phyloP scores from a whole-genome alignment of 2,113 vertebrate species.

The Todiramphus saurophagus region DNA sequence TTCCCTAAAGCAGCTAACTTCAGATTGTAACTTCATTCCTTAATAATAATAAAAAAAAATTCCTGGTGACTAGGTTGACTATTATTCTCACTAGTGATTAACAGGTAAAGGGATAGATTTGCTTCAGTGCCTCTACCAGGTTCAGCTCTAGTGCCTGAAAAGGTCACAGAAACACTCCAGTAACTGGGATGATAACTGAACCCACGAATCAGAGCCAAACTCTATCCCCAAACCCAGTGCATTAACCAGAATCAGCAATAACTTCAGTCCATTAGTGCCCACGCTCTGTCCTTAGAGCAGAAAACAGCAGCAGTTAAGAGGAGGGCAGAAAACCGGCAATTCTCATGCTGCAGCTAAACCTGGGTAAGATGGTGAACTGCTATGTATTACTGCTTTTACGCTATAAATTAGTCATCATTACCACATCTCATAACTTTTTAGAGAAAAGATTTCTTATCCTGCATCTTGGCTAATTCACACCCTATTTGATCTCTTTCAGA shows the following conservation, averaged over 20 bases:
- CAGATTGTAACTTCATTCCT: not conserved
- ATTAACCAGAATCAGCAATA: not conserved
- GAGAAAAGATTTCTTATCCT: not conserved
- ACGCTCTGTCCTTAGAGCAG: not conserved
- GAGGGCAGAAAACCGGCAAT: not conserved
- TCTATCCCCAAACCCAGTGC: not conserved
- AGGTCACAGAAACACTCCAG: not conserved
- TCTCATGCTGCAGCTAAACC: not conserved
- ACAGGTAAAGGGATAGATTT: not conserved
- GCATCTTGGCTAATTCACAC: not conserved
- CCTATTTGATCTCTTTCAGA: not conserved
- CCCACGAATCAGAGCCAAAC: not conserved
- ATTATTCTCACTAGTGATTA: not conserved
- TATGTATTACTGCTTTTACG: not conserved
- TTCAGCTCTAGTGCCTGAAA: not conserved
- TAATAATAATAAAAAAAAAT: not conserved
- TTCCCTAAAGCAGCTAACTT: not conserved
- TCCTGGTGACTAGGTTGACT: not conserved
- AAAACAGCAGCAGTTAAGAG: not conserved
- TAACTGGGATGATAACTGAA: not conserved
- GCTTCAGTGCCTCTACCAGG: not conserved
- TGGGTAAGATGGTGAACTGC: not conserved
- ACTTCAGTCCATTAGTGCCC: not conserved
- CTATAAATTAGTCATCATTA: not conserved
- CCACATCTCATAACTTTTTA: not conserved